phyloP scores from a whole-genome alignment of 2,888 invertebrate species.

The Prionchulus punctatus region DNA sequence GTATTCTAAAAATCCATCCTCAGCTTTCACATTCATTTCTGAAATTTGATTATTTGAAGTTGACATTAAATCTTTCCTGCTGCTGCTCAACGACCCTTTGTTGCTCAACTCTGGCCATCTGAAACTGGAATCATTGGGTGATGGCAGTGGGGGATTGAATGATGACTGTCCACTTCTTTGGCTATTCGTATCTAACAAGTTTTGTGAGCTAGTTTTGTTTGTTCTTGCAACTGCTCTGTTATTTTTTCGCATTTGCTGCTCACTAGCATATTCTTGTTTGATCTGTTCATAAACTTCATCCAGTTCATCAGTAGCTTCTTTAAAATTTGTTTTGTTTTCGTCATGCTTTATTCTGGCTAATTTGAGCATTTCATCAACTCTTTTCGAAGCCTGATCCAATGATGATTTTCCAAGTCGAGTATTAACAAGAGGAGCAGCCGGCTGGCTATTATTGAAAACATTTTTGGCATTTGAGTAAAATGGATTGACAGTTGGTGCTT shows the following conservation, averaged over 20 bases:
- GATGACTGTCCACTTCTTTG: not conserved
- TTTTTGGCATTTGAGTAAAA: too few relatives aligned
- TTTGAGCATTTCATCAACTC: not conserved
- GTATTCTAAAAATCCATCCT: not conserved
- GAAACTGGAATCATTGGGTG: not conserved
- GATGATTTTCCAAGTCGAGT: not conserved
- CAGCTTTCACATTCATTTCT: too few relatives aligned
- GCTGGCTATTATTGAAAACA: too few relatives aligned
- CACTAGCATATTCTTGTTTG: not conserved
- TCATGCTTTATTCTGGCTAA: not conserved
- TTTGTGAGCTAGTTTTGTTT: too few relatives aligned
- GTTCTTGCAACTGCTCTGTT: too few relatives aligned
- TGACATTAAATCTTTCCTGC: too few relatives aligned
- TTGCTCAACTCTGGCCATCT: not conserved
- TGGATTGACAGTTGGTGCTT: too few relatives aligned
- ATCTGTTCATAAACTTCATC: slow-evolving; percentile 2
- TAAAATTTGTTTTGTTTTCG: not conserved
- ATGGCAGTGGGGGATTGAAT: too few relatives aligned
- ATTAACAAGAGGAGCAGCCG: too few relatives aligned
- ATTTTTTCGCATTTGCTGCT: not conserved
- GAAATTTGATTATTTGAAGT: too few relatives aligned
- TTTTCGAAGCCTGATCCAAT: not conserved
- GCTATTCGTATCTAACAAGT: not conserved
- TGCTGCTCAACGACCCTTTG: not conserved
- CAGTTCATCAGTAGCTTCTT: not conserved